Evolutionary conservation across 2,797 vertebrate genomes (phyloP).

Genomic region (Phrynocephalus guinanensis): DNA sequence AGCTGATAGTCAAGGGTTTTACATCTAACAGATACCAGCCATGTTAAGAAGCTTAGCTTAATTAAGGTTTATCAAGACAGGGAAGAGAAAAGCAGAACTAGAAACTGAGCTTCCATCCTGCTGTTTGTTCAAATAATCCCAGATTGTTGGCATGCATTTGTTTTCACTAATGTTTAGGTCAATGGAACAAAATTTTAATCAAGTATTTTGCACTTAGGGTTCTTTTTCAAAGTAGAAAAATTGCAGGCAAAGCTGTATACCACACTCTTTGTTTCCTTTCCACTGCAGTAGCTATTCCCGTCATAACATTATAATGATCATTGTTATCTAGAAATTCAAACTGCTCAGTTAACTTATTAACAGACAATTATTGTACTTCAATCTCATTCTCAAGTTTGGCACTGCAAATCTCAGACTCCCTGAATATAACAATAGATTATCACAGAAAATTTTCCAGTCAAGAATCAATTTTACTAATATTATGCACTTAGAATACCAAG

Average conservation of each 20-base stretch:
- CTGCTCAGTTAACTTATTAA: constrained; percentile 6
- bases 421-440: background rate
- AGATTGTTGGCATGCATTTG: background rate
- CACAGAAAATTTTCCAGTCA: too few species aligned
- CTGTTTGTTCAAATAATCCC: background rate
- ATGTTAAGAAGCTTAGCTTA: background rate
- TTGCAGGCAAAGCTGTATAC: background rate
- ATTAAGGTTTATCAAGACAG: background rate
- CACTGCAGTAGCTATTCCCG: background rate
- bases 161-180: background rate
- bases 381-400: background rate
- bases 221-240: background rate
- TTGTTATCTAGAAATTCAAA: background rate
- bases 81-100: background rate
- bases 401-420: background rate
- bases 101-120: background rate
- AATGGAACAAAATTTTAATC: background rate
- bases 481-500: too few species aligned
- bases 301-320: background rate
- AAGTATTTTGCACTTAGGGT: background rate
- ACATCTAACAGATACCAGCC: background rate
- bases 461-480: too few species aligned
- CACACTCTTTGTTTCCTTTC: background rate
- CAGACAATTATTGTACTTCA: background rate
- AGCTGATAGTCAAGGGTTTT: background rate